Evolutionary conservation across 2,113 vertebrate species (phyloP), one percentile per base, ranked within the genome.

Genomic region (Casuarius casuarius): DNA sequence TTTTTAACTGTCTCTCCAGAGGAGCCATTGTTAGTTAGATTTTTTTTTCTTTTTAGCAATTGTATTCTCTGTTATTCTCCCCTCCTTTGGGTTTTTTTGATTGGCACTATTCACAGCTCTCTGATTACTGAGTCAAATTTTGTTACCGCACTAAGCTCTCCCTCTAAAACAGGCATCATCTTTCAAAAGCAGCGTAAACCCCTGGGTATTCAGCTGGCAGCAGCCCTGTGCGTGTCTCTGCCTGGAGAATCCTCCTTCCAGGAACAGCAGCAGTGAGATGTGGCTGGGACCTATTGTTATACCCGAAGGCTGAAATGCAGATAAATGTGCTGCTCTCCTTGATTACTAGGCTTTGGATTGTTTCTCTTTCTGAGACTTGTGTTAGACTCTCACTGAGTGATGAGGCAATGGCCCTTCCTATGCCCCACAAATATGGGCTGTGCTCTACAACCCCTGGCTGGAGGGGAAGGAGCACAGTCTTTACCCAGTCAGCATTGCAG

Each of bases 261-360:
- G 80, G 68, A 97, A 84, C 19, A 93, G 63, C 82, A 94, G 72
- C 88, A 78, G 26, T 6, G 51, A 83, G 40, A 65, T 81, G 61
- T 71, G 83, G 76, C 84, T 93, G 81, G 65, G 82, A 73, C 8
- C 73, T 61, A 59, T 86, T 95, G 92, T 93, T 90, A n/a, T 29
- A 84, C 22, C 68, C 90, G 51, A 38, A 87, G n/a, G 25, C 49
- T 92, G 68, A 73, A 77, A 93, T 62, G 62, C 49, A 66, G 84
- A 86, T 66, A n/a, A 70, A 29, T 72, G 77, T 77, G 35, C 31
- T 87, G 33, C 12, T 79, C 0, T 78, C 49, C 76, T 94, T 86
- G 77, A 66, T 35, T 61, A 25, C 5, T 12, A 87, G 52, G 4
- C 29, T 29, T 58, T 17, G 54, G 54, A 58, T 58, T 31, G 54